Conservation (phyloP, 2,888 invertebrate species). For the Polydesmus complanatus region DNA sequence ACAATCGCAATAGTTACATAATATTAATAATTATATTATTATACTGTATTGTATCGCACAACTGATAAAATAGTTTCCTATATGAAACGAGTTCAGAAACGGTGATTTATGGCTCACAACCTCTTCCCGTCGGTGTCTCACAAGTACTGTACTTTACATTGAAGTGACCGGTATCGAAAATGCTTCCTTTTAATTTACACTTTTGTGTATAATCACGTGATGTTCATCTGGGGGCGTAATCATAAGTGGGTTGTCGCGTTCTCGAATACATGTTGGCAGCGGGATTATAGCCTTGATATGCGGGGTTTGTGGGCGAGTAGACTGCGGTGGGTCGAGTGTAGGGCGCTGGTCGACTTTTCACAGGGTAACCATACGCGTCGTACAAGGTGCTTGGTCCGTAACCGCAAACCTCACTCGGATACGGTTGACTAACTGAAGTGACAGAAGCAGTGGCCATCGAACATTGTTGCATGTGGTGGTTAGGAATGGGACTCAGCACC, state of each 20-base stretch:
- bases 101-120: too few relatives aligned
- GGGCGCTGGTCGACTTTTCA: constrained; percentile 17
- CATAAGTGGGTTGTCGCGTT: constrained; percentile 19
- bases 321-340: constrained; percentile 15
- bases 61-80: too few relatives aligned
- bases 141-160: too few relatives aligned
- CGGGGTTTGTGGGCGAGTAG: constrained; percentile 17
- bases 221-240: constrained; percentile 19
- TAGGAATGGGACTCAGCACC: constrained; percentile 13
- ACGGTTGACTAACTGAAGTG: constrained; percentile 39
- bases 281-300: constrained; percentile 17
- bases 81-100: too few relatives aligned
- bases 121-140: too few relatives aligned
- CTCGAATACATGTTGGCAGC: constrained; percentile 11
- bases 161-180: too few relatives aligned
- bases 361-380: constrained; percentile 23
- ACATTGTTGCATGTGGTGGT: constrained; percentile 17
- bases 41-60: too few relatives aligned
- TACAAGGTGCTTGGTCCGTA: constrained; percentile 49
- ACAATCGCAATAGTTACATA: too few relatives aligned
- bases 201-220: too few relatives aligned
- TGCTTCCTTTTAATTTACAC: too few relatives aligned
- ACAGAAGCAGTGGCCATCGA: constrained; percentile 22
- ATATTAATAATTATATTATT: too few relatives aligned
- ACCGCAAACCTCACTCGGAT: constrained; percentile 48